These are phyloP conservation scores for Neosilurus mollespiculum DNA, from an alignment of 2,797 vertebrate genomes.

Conservation along the genomic window DNA sequence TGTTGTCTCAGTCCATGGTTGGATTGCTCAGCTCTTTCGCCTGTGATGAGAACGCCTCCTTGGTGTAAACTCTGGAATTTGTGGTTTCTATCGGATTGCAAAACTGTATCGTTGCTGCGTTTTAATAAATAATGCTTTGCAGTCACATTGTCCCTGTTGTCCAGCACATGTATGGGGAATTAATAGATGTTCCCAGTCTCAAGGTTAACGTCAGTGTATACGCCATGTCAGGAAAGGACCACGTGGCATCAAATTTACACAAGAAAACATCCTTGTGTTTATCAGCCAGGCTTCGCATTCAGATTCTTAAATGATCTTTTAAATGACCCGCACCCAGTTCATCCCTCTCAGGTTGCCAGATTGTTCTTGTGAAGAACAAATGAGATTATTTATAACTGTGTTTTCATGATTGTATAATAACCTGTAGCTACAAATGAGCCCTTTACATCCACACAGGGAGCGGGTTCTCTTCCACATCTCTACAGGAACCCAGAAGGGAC, in stretches of 20 bases:
- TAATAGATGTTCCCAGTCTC: background rate
- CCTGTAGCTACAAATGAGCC: no score
- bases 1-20: slow-evolving; percentile 34
- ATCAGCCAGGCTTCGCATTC: no score
- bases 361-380: no score
- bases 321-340: no score
- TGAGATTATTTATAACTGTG: no score
- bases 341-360: no score
- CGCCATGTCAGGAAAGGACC: background rate
- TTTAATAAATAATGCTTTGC: slow-evolving; percentile 67
- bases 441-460: no score
- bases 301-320: no score
- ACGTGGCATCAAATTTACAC: background rate
- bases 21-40: slow-evolving; percentile 10
- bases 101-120: slow-evolving; percentile 68
- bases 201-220: background rate
- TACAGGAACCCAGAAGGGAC: no score
- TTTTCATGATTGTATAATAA: no score
- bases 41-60: slow-evolving; percentile 64
- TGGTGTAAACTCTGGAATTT: slow-evolving; percentile 74
- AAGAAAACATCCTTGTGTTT: no score
- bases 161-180: background rate
- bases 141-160: slow-evolving; percentile 15
- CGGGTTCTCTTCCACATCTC: no score
- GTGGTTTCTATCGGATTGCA: slow-evolving; percentile 76